Base-by-base conservation (phyloP, 1,140 invertebrate species). In the Polyergus mexicanus region DNA sequence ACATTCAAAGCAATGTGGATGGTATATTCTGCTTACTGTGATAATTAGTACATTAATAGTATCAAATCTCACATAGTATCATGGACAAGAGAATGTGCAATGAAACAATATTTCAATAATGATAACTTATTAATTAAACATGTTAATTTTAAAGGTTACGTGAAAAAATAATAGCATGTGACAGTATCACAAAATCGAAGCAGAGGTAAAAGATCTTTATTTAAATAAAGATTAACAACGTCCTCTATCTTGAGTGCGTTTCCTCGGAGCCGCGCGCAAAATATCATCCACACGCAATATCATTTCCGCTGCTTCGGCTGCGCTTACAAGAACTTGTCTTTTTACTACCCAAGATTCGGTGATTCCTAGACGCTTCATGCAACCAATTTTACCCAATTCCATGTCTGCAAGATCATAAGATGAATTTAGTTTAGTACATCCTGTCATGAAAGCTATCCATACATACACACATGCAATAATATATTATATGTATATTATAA, bases 241-340 rank as follows among this genome's bases (percentile, higher is more conserved):
- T 90, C 98, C 97, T 91, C 98, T 96, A 94, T 99, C 99, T 83
- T 97, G 97, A 0, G 97, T 96, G 69, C 99, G 97, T 92, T 97
- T 97, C 84, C 99, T 97, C 2, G 99, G 99, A 44, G 99, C 99
- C 54, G 98, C 97, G 93, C 97, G 99, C 35, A 99, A 97, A 85
- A 99, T 99, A 95, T 99, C 97, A 94, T 99, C 99, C 2, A 99
- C 99, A 62, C 99, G 97, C 10, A 99, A 95, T 92, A 99, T 99
- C 98, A 99, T 99, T 96, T 99, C 99, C 0, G 99, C 99, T 4
- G 99, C 99, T 96, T 99, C 99, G 0, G 98, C 95, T 6, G 99
- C 99, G 56, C 98, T 99, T 77, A 99, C 90, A 56, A 99, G 95
- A 11, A 99, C 98, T 95, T 99, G 99, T 38, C 98, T 96, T 94